Conservation (phyloP, 2,797 vertebrate genomes). For the Lacerta agilis region DNA sequence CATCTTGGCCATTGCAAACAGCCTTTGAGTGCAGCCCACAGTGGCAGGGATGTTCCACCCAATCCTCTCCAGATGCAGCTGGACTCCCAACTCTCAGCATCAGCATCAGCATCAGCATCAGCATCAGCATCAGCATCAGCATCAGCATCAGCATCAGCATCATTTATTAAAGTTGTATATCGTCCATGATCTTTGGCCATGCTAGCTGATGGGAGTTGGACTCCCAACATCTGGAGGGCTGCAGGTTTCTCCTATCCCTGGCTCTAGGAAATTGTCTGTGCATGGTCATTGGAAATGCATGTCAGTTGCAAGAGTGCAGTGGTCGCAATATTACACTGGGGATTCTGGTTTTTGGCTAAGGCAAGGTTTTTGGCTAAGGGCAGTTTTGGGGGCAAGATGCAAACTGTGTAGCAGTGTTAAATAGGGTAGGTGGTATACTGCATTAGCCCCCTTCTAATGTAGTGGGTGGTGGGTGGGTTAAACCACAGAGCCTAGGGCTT, state of each 20-base stretch:
- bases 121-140: no score
- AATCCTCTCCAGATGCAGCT: no score
- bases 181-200: no score
- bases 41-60: no score
- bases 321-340: neutral
- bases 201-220: neutral
- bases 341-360: no score
- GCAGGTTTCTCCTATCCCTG: neutral
- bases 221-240: neutral
- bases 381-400: neutral
- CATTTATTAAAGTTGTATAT: no score
- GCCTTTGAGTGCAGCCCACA: accelerated
- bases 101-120: no score
- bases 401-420: neutral
- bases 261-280: neutral
- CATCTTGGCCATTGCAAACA: neutral
- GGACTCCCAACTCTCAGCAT: no score
- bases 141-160: no score
- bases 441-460: neutral
- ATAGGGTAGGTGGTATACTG: no score
- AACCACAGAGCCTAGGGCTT: no score
- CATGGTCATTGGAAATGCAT: neutral
- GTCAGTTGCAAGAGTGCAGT: neutral
- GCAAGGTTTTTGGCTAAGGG: neutral
- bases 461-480: neutral